Evolutionary conservation across 2,797 vertebrate species (phyloP).

Genomic region (Xenops minutus): DNA sequence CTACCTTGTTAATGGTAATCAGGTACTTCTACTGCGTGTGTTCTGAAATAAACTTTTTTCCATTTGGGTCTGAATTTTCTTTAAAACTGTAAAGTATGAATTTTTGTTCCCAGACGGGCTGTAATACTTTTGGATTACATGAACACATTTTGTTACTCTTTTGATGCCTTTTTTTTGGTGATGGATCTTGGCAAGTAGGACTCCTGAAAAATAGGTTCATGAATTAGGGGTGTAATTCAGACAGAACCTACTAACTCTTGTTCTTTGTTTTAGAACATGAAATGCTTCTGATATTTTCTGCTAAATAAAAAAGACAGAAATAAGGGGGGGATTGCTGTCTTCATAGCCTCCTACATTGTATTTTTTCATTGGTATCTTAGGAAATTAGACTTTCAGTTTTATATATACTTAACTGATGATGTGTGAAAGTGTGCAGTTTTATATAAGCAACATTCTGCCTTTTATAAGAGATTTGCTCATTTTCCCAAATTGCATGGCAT

Average conservation of each 20-base stretch:
- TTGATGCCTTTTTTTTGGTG: neutral
- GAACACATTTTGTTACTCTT: neutral
- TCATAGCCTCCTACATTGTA: neutral
- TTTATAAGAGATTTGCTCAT: neutral
- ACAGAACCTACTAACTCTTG: neutral
- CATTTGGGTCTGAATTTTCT: neutral
- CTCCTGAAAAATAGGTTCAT: neutral
- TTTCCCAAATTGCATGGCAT: neutral
- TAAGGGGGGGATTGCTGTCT: neutral
- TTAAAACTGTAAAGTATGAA: neutral
- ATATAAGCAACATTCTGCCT: neutral
- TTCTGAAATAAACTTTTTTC: neutral
- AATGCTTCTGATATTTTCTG: neutral
- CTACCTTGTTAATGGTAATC: neutral
- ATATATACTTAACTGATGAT: neutral
- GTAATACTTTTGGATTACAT: neutral
- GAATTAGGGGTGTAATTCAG: neutral
- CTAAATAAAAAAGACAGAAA: neutral
- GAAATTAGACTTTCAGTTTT: neutral
- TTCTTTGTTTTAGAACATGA: neutral
- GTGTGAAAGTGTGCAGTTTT: neutral
- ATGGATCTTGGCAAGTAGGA: neutral
- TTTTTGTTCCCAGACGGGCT: neutral
- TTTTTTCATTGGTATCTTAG: neutral
- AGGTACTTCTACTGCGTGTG: neutral